Base-by-base conservation (phyloP, 2,113 vertebrate species). In the Centropus unirufus region DNA sequence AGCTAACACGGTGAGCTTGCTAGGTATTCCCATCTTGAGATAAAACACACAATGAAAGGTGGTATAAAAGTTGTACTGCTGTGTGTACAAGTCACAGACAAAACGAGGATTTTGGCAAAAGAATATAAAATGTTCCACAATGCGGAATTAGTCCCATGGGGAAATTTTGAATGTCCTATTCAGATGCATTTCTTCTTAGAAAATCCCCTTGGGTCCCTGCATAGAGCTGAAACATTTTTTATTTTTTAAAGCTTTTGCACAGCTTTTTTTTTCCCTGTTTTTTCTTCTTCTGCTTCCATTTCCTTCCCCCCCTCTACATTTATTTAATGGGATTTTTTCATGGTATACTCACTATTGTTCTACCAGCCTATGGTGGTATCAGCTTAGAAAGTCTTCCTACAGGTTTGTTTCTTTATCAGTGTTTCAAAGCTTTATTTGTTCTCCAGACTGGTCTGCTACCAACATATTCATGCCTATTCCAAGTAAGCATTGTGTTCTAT, bases 121-220 rank as follows among this genome's bases (percentile, higher is more conserved):
- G 36, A 52, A 72, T 67, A 36, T n/a, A 72, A 82, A 91, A 64
- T 54, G 54, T 68, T 91, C 54, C 26, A 30, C 44, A 49, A 5
- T n/a, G 46, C 29, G 29, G 74, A 96, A 96, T 54, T 85, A 62
- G 26, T 91, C 96, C 82, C 92, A 20, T 6, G 88, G 74, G 92
- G 30, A 11, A 49, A 21, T 79, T 91, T 87, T 69, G 84, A 91
- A 79, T n/a, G 47, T 87, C 90, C 85, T 34, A 47, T 79, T 95
- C 66, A 64, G 36, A 40, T 27, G 30, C 40, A 11, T 82, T 94
- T 89, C 74, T 92, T 74, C 73, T 55, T 84, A 72, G 84, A 87
- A 87, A 61, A 76, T 76, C 34, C 93, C 76, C 83, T 83, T 89
- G 89, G 68, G 91, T 80, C n/a, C 70, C 83, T 52, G 39, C 6